Conservation (phyloP, 2,888 invertebrate species). For the Harpalus rubripes region DNA sequence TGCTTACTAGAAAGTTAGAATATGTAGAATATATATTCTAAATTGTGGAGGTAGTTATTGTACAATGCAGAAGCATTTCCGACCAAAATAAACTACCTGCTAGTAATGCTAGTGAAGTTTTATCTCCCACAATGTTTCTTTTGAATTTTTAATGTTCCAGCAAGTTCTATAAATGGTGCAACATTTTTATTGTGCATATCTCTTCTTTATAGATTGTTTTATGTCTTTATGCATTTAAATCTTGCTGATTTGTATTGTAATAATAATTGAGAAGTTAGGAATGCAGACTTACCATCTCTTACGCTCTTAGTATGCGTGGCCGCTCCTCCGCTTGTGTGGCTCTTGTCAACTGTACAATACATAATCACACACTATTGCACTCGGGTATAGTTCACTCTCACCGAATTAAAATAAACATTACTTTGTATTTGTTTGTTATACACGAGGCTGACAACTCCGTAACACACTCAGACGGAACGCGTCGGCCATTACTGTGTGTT, state of each 20-base stretch:
- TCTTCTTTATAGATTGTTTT: neutral
- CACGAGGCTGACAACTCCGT: conserved; percentile 65
- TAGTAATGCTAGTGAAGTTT: conserved; percentile 22
- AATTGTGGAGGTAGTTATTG: neutral
- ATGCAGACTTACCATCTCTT: conserved; percentile 85
- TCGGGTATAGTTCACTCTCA: conserved; percentile 79
- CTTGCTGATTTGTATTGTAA: neutral
- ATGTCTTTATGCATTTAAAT: neutral
- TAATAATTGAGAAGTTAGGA: conserved; percentile 64
- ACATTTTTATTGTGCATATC: neutral
- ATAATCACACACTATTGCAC: conserved; percentile 78
- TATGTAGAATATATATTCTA: neutral
- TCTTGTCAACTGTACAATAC: conserved; percentile 89
- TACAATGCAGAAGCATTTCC: conserved; percentile 19
- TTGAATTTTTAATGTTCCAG: conserved; percentile 51
- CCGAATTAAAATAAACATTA: conserved; percentile 81
- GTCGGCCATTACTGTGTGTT: conserved; percentile 77
- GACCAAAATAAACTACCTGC: conserved; percentile 64
- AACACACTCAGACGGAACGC: conserved; percentile 66
- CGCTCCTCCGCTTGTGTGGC: conserved; percentile 86
- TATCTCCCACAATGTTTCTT: conserved; percentile 50
- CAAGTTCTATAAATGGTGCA: neutral
- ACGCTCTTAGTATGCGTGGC: conserved; percentile 85
- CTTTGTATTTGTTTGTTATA: conserved; percentile 70
- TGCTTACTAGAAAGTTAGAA: neutral